phyloP scores from a whole-genome alignment of 2,888 invertebrate species.

The Mystacides longicornis region DNA sequence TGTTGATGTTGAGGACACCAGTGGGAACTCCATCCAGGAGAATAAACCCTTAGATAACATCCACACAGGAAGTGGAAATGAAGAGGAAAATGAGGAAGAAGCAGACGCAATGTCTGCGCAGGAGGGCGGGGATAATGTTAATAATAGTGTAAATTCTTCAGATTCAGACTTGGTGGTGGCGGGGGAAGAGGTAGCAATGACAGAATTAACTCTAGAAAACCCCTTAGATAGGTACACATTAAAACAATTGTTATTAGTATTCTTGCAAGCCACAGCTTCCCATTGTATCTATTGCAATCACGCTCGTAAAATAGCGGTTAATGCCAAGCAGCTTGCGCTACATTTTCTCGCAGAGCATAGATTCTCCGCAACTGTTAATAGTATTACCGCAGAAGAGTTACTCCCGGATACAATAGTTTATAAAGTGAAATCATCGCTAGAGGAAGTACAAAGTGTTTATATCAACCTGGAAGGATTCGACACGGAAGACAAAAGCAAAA shows the following conservation, averaged over 20 bases:
- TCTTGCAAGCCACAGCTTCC: constrained; percentile 60
- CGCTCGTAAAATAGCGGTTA: constrained; percentile 76
- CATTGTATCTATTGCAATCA: constrained; percentile 81
- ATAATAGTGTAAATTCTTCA: constrained; percentile 25
- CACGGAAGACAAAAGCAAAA: constrained; percentile 50
- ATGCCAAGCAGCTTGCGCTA: constrained; percentile 70
- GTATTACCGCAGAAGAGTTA: constrained; percentile 67
- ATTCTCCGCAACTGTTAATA: constrained; percentile 70
- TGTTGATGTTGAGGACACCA: constrained; percentile 47
- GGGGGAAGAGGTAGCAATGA: constrained; percentile 55
- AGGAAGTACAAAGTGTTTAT: constrained; percentile 54
- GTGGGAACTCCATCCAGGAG: neutral
- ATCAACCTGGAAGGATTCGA: constrained; percentile 69
- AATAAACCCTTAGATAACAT: neutral
- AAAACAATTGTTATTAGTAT: constrained; percentile 64
- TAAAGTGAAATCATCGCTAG: constrained; percentile 55
- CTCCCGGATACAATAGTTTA: constrained; percentile 63
- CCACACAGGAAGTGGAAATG: constrained; percentile 29
- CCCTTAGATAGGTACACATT: constrained; percentile 69
- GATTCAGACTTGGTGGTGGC: constrained; percentile 46
- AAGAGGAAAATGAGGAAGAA: constrained; percentile 24
- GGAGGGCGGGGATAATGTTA: constrained; percentile 33
- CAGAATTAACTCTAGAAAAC: constrained; percentile 65
- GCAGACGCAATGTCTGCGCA: constrained; percentile 32
- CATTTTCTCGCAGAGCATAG: constrained; percentile 76